A percentile compares a stretch with the other conserved stretches of the same genome.
phyloP scores from a whole-genome alignment of 37 sponge, comb jelly and placozoan species.

The Beroe forskalii region DNA sequence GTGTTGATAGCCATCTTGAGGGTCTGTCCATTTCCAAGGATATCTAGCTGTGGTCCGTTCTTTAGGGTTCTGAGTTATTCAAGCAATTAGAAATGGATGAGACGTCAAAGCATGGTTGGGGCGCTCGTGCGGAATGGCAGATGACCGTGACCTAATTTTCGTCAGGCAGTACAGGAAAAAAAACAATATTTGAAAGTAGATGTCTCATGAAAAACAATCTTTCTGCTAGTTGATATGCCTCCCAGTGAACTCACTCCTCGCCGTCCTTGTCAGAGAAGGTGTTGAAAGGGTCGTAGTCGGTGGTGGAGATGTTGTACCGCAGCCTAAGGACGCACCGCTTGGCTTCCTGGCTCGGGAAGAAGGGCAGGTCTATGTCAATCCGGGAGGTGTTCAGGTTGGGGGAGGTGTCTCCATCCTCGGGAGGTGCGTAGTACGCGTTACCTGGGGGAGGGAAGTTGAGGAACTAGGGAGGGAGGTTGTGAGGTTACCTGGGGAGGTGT shows the following conservation, averaged over 20 bases:
- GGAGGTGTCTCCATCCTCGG: background rate
- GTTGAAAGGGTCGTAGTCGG: background rate
- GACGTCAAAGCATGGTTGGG: too few relatives aligned
- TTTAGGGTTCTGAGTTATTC: background rate
- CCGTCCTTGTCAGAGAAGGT: background rate
- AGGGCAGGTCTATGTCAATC: background rate
- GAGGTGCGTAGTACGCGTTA: background rate
- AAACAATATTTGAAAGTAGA: too few relatives aligned
- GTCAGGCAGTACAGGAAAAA: too few relatives aligned
- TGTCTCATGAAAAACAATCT: too few relatives aligned
- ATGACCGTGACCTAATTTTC: too few relatives aligned
- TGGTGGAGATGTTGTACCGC: constrained; percentile 7
- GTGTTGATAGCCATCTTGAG: constrained; percentile 90
- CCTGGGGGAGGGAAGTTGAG: background rate
- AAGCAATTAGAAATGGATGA: too few relatives aligned
- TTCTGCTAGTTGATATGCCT: too few relatives aligned
- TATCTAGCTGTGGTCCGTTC: constrained; percentile 32
- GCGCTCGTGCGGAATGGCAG: too few relatives aligned
- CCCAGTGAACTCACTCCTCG: constrained; percentile 3
- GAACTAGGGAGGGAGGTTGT: background rate
- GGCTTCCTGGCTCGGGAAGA: background rate
- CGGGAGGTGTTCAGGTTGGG: background rate
- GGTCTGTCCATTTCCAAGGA: background rate
- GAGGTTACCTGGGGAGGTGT: background rate
- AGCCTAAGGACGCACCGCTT: constrained; percentile 39